Evolutionary conservation across 2,797 vertebrate species (phyloP), one percentile per base, ranked within the genome.

Genomic region (Sebastes oblongus): DNA sequence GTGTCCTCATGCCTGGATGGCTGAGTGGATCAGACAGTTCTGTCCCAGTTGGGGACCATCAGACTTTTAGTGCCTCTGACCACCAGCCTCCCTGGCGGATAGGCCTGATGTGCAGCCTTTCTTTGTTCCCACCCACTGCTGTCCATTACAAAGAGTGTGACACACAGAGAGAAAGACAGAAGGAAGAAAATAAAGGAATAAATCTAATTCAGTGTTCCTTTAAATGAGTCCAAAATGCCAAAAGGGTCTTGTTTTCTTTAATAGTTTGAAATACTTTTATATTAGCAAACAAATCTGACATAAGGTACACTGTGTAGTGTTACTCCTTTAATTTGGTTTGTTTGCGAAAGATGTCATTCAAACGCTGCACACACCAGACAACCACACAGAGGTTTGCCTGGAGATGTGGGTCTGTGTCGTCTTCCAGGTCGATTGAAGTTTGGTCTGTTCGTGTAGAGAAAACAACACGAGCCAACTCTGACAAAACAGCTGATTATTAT

Each of bases 51-150:
- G 93, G 87, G 89, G 84, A 81, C 81, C 82, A 32, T 64, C 80
- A 89, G 88, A 90, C 89, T 92, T 90, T 93, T 90, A 95, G 91
- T 90, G 90, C 87, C 88, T 93, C 78, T 90, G 90, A 93, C 92
- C 89, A 89, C 58, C 18, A 65, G 69, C 29, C 79, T 92, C 92
- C 83, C 87, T 52, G 69, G 85, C 82, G 88, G 70, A 83, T 69
- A 46, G 34, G 12, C 69, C 79, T 76, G 72, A 86, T 82, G 90
- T 84, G 82, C 81, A 81, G 79, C 77, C 78, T 78, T 64, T 85
- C 68, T 89, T 87, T 90, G 78, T 80, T 75, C 32, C 77, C 29
- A 52, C 77, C 20, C 70, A 65, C 72, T 71, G 64, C 69, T 60
- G 82, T 83, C 80, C 76, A 75, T 90, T 85, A 89, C 64, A 70